Evolutionary conservation across 2,113 vertebrate genomes (phyloP), one percentile per base, ranked within the genome.

Genomic region (Cryptotis parvus): DNA sequence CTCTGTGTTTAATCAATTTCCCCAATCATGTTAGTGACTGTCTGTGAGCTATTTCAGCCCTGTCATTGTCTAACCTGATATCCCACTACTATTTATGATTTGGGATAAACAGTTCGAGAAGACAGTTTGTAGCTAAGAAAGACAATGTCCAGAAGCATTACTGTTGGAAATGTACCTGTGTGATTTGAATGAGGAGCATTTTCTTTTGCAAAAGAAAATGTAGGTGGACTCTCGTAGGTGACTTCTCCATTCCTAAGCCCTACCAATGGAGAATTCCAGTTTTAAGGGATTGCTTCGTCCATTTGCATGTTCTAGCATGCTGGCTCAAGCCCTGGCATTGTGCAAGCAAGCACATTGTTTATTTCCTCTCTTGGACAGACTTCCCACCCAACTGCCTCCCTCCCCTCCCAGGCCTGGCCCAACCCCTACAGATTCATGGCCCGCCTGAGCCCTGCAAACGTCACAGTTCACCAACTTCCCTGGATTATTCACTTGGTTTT

Each of bases 121-220:
- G 26, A 55, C 58, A 52, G 7, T 18, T 18, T 55, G 35, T 41
- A 91, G 77, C n/a, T 10, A 81, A 35, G 55, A 89, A 79, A 90
- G 18, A 70, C 24, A 74, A 31, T 35, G 55, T 1, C 31, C 26
- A 83, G 26, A 8, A 58, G 72, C 12, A 35, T 27, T 77, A 97
- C 91, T 87, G 94, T 92, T 84, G 37, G 81, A 96, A 95, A 96
- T 96, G 96, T 98, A 98, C 97, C 97, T 98, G 97, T 94, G 95
- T 84, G 87, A 95, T 97, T 97, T 97, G 96, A 97, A 96, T 96
- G 95, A 97, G n/a, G n/a, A n/a, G n/a, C n/a, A n/a, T n/a, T n/a
- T n/a, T n/a, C n/a, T n/a, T n/a, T n/a, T n/a, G n/a, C n/a, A n/a
- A n/a, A n/a, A n/a, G n/a, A n/a, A n/a, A n/a, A n/a, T n/a, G n/a